phyloP scores from a whole-genome alignment of 1,140 invertebrate species.

The Megathymus violae region DNA sequence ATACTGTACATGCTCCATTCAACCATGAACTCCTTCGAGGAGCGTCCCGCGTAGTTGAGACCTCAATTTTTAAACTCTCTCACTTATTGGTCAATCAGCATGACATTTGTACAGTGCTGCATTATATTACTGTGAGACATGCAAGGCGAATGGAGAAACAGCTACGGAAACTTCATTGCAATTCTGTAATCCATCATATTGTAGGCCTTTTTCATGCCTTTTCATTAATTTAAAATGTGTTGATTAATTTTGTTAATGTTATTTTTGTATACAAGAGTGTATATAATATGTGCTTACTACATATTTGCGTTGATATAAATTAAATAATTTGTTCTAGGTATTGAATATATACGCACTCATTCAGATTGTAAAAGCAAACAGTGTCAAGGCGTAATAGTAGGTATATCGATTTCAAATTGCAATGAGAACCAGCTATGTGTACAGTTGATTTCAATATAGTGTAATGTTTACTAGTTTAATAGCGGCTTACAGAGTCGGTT shows the following conservation, averaged over 20 bases:
- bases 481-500: constrained; percentile 24
- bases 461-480: constrained; percentile 12
- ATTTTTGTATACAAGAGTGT: background rate
- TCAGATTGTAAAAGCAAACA: constrained; percentile 63
- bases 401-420: constrained; percentile 62
- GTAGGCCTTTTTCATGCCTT: background rate
- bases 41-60: constrained; percentile 78
- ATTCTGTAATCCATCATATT: background rate
- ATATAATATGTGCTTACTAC: no score
- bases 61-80: constrained; percentile 82
- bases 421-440: constrained; percentile 53
- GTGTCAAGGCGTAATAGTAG: constrained; percentile 63
- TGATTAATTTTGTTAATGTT: no score
- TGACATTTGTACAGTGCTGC: constrained; percentile 73
- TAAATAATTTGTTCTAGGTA: background rate
- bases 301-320: background rate
- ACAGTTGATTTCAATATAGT: constrained; percentile 42
- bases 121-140: constrained; percentile 52
- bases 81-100: constrained; percentile 80
- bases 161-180: background rate
- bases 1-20: constrained; percentile 77
- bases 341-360: constrained; percentile 2
- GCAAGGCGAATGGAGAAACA: constrained; percentile 42
- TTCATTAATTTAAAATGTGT: no score
- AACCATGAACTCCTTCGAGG: constrained; percentile 82